Base-by-base conservation (phyloP, 2,113 vertebrate species). In the Rhinogobius similis region DNA sequence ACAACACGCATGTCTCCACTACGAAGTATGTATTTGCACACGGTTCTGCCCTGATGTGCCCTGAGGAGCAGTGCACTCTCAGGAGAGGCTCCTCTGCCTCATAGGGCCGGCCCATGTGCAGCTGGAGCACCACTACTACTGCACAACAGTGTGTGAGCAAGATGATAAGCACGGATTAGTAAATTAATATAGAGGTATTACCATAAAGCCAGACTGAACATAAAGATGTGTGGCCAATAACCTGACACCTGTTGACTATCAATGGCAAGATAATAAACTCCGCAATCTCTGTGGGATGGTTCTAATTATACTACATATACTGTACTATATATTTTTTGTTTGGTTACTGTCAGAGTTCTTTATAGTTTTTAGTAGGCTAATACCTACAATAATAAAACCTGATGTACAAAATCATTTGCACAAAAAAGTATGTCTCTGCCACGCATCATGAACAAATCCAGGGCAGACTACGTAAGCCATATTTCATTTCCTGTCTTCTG, bases 61-160 rank as follows among this genome's bases (percentile, higher is more conserved):
- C 71, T 3, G 1, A 59, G 62, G 75, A 79, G 46, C 59, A 69
- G 58, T 48, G 41, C 61, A 75, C 67, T 86, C 80, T 85, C 73
- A 43, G 62, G 73, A 73, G 78, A 82, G 27, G 38, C 41, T 38
- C 55, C 0, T 41, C 23, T 77, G 72, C 77, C 62, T 77, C 32
- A 0, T 24, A 78, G 83, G 65, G 7, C 24, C 61, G 12, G 12
- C 70, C 38, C 26, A 6, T 66, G 55, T 78, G 41, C 78, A 81
- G 72, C 78, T 82, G 79, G 65, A 75, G 50, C 70, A 72, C 62
- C 48, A 20, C 27, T 27, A 20, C 27, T 27, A 23, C 62, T n/a
- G 2, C 26, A 50, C 56, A 66, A 66, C 66, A 75, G 41, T 16
- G 4, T 58, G 52, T 55, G 11, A 55, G 10, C 10, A 55, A 5